A percentile compares a stretch with the other conserved stretches of the same genome.
phyloP scores from a whole-genome alignment of 1,140 invertebrate genomes.

The Araneus ventricosus region DNA sequence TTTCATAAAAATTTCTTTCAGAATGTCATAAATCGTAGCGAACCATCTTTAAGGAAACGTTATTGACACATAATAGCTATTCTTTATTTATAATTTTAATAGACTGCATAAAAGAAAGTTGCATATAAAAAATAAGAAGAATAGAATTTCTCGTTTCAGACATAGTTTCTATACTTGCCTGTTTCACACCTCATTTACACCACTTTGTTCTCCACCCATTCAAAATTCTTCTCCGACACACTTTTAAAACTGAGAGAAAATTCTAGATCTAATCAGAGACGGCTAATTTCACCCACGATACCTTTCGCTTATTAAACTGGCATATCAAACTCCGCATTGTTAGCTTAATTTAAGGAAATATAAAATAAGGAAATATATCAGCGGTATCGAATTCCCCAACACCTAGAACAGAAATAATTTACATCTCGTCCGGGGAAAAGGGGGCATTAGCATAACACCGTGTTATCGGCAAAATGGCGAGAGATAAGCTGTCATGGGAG shows the following conservation, averaged over 20 bases:
- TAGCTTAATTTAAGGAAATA: conserved; percentile 33
- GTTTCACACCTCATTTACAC: neutral
- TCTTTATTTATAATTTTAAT: too few relatives aligned
- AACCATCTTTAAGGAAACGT: too few relatives aligned
- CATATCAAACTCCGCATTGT: conserved; percentile 20
- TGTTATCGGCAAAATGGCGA: conserved; percentile 30
- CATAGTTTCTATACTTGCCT: too few relatives aligned
- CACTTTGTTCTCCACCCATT: neutral
- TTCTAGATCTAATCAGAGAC: conserved; percentile 28
- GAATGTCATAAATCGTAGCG: too few relatives aligned
- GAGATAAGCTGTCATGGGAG: conserved; percentile 29
- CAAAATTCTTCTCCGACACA: neutral
- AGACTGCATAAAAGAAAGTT: too few relatives aligned
- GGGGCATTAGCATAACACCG: conserved; percentile 3
- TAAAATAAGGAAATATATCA: conserved; percentile 50
- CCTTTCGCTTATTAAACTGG: conserved; percentile 2
- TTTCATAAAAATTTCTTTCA: too few relatives aligned
- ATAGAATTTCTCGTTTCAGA: too few relatives aligned
- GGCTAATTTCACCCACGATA: conserved; percentile 36
- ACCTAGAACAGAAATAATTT: conserved; percentile 31
- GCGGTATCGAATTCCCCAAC: neutral
- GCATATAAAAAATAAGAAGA: too few relatives aligned
- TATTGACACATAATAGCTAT: too few relatives aligned
- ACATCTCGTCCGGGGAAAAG: conserved; percentile 18
- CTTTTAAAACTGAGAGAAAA: neutral